These are phyloP conservation scores for Galago senegalensis DNA, from an alignment of 2,797 vertebrate genomes.

Conservation along the genomic window DNA sequence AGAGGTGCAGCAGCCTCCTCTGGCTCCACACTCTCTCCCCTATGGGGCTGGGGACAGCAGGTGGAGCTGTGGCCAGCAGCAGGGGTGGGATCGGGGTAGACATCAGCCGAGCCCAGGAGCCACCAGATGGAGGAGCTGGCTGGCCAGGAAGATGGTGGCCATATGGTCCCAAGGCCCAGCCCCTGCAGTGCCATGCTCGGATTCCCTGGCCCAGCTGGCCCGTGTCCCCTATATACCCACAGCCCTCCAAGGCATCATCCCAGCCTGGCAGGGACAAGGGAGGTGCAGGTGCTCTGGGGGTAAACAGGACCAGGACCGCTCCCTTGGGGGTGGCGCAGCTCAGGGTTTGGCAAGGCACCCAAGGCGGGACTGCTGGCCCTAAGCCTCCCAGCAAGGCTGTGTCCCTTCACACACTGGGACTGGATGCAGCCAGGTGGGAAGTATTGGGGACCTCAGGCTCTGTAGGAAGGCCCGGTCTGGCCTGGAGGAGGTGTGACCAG, in stretches of 20 bases:
- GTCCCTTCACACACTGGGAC: background rate
- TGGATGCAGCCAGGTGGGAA: too few species aligned
- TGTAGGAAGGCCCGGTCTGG: background rate
- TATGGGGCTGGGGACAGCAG: accelerated
- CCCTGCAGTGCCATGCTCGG: background rate
- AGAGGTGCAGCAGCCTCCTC: accelerated
- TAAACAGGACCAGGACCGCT: background rate
- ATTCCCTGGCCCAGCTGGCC: background rate
- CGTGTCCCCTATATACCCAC: too few species aligned
- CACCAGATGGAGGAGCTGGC: accelerated
- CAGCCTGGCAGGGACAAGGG: too few species aligned
- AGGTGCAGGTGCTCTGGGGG: background rate
- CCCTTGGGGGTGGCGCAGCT: background rate
- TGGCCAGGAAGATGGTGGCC: background rate
- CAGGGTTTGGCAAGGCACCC: background rate
- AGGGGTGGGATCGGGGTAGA: background rate
- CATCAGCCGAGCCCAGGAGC: background rate
- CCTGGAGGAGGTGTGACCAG: background rate
- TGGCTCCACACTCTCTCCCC: background rate
- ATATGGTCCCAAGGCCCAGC: background rate
- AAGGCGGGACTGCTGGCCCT: background rate
- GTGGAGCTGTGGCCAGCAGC: too few species aligned
- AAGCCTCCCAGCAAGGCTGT: background rate
- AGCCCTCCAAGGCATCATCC: background rate
- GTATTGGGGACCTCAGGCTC: background rate